Conservation (phyloP, 1,140 invertebrate genomes). For the Aporrectodea caliginosa region DNA sequence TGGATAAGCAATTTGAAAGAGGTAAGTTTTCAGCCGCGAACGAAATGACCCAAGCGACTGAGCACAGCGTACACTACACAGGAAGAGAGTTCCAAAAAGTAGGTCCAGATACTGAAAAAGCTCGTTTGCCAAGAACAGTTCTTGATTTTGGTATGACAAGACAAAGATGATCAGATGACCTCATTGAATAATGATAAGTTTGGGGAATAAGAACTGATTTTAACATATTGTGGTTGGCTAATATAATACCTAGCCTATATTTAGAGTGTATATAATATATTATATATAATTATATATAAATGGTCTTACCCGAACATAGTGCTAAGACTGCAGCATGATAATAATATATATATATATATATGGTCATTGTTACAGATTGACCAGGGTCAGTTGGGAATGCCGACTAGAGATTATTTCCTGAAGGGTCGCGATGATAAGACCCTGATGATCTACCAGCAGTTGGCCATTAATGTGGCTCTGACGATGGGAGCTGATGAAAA, state of each 20-base stretch:
- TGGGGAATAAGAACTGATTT: too few species aligned
- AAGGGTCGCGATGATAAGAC: slow-evolving; percentile 29
- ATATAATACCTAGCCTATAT: not conserved
- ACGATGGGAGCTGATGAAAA: slow-evolving; percentile 55
- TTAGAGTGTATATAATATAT: not conserved
- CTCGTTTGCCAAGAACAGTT: too few species aligned
- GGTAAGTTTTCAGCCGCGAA: too few species aligned
- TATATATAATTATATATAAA: not conserved
- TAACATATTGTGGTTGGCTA: not conserved
- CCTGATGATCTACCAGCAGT: slow-evolving; percentile 22
- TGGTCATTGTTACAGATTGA: slow-evolving; percentile 33
- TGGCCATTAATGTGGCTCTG: slow-evolving; percentile 11
- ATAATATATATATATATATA: not conserved
- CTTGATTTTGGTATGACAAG: too few species aligned
- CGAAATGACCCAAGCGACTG: too few species aligned
- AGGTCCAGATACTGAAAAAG: too few species aligned
- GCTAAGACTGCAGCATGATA: not conserved
- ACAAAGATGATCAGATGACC: too few species aligned
- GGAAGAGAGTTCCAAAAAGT: too few species aligned
- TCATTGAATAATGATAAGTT: too few species aligned
- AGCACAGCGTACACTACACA: too few species aligned
- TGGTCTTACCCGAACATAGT: not conserved
- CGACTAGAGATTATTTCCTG: slow-evolving; percentile 37
- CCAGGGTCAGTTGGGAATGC: slow-evolving; percentile 37
- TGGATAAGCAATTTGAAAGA: too few species aligned